Percentiles rank a stretch among this genome's conserved stretches.
phyloP scores from a whole-genome alignment of 2,113 vertebrate species.

The Pavo muticus region DNA sequence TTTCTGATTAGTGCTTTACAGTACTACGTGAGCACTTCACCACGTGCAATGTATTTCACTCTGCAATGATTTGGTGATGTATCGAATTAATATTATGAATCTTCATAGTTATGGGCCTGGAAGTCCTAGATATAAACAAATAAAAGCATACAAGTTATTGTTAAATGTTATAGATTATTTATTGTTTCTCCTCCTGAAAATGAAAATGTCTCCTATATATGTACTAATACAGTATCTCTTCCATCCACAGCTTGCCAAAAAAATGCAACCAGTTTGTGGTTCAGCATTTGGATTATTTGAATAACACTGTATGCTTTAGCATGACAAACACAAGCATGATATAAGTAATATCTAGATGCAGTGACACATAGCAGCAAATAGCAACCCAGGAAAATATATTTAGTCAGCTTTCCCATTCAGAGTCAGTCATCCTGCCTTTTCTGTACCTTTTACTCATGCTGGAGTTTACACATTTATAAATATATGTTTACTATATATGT shows the following conservation, averaged over 20 bases:
- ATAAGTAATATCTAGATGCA: no score
- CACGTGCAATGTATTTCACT: neutral
- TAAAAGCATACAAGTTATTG: neutral
- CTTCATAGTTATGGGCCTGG: neutral
- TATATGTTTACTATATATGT: no score
- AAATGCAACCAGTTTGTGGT: fast-evolving
- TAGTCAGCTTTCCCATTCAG: neutral
- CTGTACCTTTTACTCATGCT: neutral
- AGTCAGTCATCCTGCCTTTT: neutral
- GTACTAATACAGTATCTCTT: neutral
- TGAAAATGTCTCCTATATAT: neutral
- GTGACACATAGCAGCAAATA: neutral
- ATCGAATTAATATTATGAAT: neutral
- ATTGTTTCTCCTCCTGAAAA: neutral
- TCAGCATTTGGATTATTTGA: neutral
- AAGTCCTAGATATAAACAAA: neutral
- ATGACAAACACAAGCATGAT: neutral
- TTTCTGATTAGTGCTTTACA: neutral
- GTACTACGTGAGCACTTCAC: neutral
- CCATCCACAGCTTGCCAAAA: neutral
- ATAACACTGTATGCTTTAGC: neutral
- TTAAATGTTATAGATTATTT: neutral
- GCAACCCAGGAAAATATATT: neutral
- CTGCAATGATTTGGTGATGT: neutral
- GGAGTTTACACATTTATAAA: neutral